Base-by-base conservation (phyloP, 2,797 vertebrate species). In the Pachyuromys duprasi region DNA sequence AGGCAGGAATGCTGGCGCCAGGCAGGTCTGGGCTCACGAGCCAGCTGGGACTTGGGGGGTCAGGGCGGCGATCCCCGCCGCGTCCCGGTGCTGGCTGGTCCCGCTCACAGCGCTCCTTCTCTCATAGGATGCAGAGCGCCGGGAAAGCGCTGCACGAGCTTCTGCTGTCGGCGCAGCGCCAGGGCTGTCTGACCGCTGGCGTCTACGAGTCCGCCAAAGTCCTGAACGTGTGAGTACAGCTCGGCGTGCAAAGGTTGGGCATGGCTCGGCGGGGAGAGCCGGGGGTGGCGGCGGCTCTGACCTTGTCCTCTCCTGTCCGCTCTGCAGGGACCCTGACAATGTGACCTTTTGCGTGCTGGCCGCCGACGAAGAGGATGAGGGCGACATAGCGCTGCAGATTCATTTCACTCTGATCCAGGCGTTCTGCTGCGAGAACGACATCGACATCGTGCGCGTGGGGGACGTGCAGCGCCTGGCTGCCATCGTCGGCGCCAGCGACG, bases 391-490 rank as follows among this genome's bases (percentile, higher is more conserved):
- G 3, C 98, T 99, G 95, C 99, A 99, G 98, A 99, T 99, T 97
- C 99, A 99, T 98, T 99, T 99, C 98, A 99, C 99, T 33, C 98
- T 99, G 92, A 99, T 99, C 98, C 99, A 99, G 98, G 99, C 99
- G 11, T 99, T 99, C 98, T 99, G 99, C 97, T 99, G 99, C 20
- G 99, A 99, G 98, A 99, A 99, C 86, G 99, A 99, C 98, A 99
- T 99, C 76, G 99, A 99, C 98, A 99, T 99, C 6, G 99, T 99
- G 89, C 97, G 99, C 18, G 99, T 99, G 96, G 99, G 98, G 76
- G 99, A 99, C 94, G 98, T 99, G 94, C 98, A 98, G 96, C 98
- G 99, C 75, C 98, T 99, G 97, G 99, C 98, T 0, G 98, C 98
- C 62, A 98, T 99, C 8, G 98, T 99, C n/a, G 99, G 99, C 1